Percentiles rank a stretch among this genome's conserved stretches.
phyloP scores from a whole-genome alignment of 1,140 invertebrate species.

The Drepana arcuata region DNA sequence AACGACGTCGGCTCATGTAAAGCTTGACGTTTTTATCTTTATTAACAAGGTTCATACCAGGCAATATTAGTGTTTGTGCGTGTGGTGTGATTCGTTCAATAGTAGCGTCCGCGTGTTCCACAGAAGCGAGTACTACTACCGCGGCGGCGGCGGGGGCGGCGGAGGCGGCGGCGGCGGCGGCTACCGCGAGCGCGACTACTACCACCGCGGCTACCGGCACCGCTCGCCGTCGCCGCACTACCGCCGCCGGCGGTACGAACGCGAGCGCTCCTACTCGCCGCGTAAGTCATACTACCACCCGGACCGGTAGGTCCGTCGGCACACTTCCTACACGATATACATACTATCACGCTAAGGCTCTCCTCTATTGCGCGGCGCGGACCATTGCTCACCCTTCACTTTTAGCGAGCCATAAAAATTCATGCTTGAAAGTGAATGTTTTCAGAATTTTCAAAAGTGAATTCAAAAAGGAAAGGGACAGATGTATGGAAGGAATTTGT shows the following conservation, averaged over 20 bases:
- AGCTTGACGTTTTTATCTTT: too few species aligned
- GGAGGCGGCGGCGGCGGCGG: conserved; percentile 47
- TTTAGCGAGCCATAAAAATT: background rate
- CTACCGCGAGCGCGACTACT: conserved; percentile 61
- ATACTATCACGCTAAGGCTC: background rate
- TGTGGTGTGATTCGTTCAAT: too few species aligned
- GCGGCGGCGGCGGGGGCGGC: conserved; percentile 48
- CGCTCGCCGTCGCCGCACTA: conserved; percentile 72
- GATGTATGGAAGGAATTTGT: too few species aligned
- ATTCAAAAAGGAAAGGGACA: background rate
- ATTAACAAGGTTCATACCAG: too few species aligned
- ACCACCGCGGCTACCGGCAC: conserved; percentile 53
- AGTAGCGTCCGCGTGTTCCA: too few species aligned
- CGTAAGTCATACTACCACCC: conserved; percentile 73
- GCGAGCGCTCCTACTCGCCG: conserved; percentile 89
- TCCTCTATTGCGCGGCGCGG: background rate
- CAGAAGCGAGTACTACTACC: too few species aligned
- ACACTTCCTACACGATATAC: background rate
- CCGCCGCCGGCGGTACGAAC: conserved; percentile 76
- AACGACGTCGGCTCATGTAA: too few species aligned
- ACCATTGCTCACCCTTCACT: background rate
- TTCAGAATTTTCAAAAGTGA: background rate
- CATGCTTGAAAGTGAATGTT: background rate
- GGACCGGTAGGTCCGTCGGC: conserved; percentile 10
- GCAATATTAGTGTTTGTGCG: too few species aligned